Evolutionary conservation across 2,888 invertebrate genomes (phyloP).

Genomic region (Serrognathus titanus): DNA sequence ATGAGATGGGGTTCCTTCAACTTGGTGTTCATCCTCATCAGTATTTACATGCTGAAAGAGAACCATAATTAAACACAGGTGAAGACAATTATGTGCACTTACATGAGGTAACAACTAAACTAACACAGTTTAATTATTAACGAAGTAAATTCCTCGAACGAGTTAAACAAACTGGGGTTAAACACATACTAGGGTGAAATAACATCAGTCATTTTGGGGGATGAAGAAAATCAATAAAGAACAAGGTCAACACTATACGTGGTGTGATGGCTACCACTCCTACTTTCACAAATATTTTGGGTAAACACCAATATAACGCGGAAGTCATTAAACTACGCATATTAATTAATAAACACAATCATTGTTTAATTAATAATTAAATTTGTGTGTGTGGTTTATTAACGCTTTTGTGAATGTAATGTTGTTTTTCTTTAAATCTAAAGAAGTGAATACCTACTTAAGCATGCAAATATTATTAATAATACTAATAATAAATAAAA

Average conservation of each 20-base stretch:
- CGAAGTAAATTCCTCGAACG: slow-evolving; percentile 3
- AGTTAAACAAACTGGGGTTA: slow-evolving; percentile 20
- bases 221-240: slow-evolving; percentile 39
- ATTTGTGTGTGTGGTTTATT: too few species aligned
- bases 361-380: too few species aligned
- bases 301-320: too few species aligned
- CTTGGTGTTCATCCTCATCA: background rate
- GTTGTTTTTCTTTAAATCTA: too few species aligned
- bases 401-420: too few species aligned
- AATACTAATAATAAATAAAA: too few species aligned
- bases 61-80: slow-evolving; percentile 1
- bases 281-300: slow-evolving; percentile 18
- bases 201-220: slow-evolving; percentile 31
- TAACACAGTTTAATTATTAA: background rate
- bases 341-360: too few species aligned
- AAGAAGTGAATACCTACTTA: too few species aligned
- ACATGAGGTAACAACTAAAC: slow-evolving; percentile 3
- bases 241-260: slow-evolving; percentile 33
- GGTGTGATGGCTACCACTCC: slow-evolving; percentile 26
- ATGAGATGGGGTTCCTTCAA: background rate
- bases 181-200: slow-evolving; percentile 30
- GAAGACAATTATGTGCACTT: slow-evolving; percentile 1
- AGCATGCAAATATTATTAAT: too few species aligned
- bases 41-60: slow-evolving; percentile 2
- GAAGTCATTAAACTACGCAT: too few species aligned